phyloP scores from a whole-genome alignment of 2,797 vertebrate genomes.

The Orestias chungarensis region DNA sequence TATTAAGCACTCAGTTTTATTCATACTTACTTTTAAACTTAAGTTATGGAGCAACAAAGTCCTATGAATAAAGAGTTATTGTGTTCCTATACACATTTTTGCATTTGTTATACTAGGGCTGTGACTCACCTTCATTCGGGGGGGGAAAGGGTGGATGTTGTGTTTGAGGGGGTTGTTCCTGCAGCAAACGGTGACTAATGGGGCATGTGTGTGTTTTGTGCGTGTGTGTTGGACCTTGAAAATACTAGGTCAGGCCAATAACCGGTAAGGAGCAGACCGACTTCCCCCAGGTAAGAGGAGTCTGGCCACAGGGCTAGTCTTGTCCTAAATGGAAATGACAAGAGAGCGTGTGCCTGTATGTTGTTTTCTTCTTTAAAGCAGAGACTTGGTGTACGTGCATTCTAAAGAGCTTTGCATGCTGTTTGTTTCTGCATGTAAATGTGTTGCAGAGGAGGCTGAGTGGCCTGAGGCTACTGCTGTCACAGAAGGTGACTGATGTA shows the following conservation, averaged over 20 bases:
- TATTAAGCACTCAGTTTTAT: background rate
- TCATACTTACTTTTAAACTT: background rate
- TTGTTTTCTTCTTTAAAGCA: constrained; percentile 14
- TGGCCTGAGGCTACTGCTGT: constrained; percentile 43
- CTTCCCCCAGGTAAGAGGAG: constrained; percentile 47
- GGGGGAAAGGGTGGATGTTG: background rate
- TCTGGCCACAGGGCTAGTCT: constrained; percentile 47
- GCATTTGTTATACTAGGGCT: constrained; percentile 7
- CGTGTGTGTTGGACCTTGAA: constrained; percentile 23
- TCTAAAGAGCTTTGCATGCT: constrained; percentile 28
- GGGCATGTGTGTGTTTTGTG: background rate
- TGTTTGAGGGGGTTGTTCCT: constrained; percentile 20
- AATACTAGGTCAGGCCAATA: constrained; percentile 36
- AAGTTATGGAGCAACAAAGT: background rate
- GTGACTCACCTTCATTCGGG: constrained; percentile 28
- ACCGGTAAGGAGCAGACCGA: constrained; percentile 25
- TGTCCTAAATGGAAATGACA: constrained; percentile 64
- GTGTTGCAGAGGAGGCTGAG: constrained; percentile 33
- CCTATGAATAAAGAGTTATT: background rate
- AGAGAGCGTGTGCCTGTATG: constrained; percentile 17
- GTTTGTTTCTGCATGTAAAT: constrained; percentile 55
- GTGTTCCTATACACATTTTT: background rate
- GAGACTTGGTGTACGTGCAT: constrained; percentile 25
- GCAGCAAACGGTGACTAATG: constrained; percentile 52
- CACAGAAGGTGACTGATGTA: constrained; percentile 33